Conservation (phyloP, 2,113 vertebrate genomes). For the Lepus europaeus region DNA sequence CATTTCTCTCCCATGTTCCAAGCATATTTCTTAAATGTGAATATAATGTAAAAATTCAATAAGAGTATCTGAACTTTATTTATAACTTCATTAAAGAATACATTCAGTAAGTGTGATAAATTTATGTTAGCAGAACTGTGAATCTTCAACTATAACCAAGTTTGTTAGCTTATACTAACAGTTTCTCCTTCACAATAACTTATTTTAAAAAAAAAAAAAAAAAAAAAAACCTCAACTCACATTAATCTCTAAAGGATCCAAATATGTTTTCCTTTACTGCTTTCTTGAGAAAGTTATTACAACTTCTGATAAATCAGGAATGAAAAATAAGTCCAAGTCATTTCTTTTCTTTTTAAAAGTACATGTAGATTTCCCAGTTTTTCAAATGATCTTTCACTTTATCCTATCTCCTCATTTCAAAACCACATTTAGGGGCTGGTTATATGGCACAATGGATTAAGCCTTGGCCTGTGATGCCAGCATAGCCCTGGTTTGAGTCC, state of each 20-base stretch:
- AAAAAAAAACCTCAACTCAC: neutral
- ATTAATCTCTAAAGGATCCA: constrained; percentile 3
- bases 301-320: constrained; percentile 1
- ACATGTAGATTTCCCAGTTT: neutral
- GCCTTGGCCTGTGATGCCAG: no score
- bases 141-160: neutral
- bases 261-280: neutral
- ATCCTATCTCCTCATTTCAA: neutral
- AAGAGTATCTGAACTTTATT: neutral
- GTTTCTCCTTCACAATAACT: constrained; percentile 5
- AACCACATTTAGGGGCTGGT: neutral
- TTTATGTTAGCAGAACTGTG: neutral
- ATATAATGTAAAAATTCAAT: constrained; percentile 5
- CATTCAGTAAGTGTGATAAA: neutral
- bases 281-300: neutral
- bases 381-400: neutral
- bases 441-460: no score
- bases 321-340: neutral
- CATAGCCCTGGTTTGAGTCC: no score
- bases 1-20: neutral
- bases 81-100: neutral
- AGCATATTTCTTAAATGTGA: neutral
- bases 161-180: neutral
- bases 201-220: neutral
- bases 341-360: neutral